These are phyloP conservation scores for Drosophila micromelanica DNA, from an alignment of 1,140 invertebrate genomes.

Conservation along the genomic window DNA sequence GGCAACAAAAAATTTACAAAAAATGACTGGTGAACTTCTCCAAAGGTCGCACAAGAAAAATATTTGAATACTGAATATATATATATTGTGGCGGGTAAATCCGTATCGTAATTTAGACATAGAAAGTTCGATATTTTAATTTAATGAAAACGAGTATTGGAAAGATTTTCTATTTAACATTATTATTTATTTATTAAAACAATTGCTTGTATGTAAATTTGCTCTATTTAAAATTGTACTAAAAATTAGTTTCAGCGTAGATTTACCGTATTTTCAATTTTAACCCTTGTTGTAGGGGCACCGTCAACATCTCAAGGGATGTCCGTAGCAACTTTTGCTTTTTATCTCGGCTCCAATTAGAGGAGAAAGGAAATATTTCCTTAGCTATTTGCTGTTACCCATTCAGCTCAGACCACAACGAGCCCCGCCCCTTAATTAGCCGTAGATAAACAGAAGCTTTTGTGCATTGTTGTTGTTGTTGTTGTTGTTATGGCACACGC, in stretches of 20 bases:
- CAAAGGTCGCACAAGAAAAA: too few species aligned
- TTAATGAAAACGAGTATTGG: too few species aligned
- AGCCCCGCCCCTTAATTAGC: constrained; percentile 49
- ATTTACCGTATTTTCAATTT: background rate
- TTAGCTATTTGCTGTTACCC: background rate
- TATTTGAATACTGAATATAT: too few species aligned
- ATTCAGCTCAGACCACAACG: background rate
- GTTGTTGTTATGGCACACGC: constrained; percentile 25
- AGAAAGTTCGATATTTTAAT: too few species aligned
- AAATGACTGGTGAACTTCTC: too few species aligned
- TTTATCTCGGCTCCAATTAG: constrained; percentile 2
- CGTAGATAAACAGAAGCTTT: constrained; percentile 49
- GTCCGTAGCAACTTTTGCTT: background rate
- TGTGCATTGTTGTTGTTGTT: constrained; percentile 23
- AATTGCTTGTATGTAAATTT: too few species aligned
- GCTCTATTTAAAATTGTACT: too few species aligned
- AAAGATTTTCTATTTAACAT: too few species aligned
- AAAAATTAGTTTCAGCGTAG: background rate
- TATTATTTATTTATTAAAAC: too few species aligned
- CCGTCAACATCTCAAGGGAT: background rate
- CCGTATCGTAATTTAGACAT: too few species aligned
- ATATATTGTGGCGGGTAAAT: too few species aligned
- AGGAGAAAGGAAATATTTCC: background rate
- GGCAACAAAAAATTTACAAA: too few species aligned
- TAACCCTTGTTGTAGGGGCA: background rate